Conservation (phyloP, 2,113 vertebrate species). For the Zosterops japonicus region DNA sequence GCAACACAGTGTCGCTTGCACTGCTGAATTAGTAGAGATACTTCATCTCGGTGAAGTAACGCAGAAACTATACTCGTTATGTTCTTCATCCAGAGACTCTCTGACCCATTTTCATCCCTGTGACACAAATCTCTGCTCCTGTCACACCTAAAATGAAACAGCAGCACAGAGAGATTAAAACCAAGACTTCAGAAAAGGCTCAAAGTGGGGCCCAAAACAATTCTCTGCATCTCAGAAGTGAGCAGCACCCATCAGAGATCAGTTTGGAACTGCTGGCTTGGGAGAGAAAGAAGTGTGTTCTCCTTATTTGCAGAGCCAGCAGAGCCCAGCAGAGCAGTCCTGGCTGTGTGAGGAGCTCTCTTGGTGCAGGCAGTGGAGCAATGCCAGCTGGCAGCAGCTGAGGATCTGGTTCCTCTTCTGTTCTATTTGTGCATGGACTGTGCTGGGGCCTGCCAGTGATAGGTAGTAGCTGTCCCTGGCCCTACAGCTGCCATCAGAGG, state of each 20-base stretch:
- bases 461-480: neutral
- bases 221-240: neutral
- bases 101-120: neutral
- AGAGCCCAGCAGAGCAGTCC: neutral
- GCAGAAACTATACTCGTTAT: neutral
- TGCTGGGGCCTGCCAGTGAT: neutral
- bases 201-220: neutral
- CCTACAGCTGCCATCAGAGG: neutral
- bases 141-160: neutral
- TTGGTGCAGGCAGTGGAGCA: slow-evolving; percentile 10
- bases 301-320: neutral
- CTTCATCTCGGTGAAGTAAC: neutral
- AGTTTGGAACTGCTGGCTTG: neutral
- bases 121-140: neutral
- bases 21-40: neutral
- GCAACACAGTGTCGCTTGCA: neutral
- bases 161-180: neutral
- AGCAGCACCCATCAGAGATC: neutral
- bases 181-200: neutral
- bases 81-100: neutral
- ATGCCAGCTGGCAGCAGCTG: slow-evolving; percentile 5
- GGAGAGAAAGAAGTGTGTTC: neutral
- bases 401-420: slow-evolving; percentile 14
- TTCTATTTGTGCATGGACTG: neutral
- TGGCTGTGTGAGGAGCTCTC: neutral